These are phyloP conservation scores for Eupeodes corollae DNA, from an alignment of 1,140 invertebrate species.

Conservation along the genomic window DNA sequence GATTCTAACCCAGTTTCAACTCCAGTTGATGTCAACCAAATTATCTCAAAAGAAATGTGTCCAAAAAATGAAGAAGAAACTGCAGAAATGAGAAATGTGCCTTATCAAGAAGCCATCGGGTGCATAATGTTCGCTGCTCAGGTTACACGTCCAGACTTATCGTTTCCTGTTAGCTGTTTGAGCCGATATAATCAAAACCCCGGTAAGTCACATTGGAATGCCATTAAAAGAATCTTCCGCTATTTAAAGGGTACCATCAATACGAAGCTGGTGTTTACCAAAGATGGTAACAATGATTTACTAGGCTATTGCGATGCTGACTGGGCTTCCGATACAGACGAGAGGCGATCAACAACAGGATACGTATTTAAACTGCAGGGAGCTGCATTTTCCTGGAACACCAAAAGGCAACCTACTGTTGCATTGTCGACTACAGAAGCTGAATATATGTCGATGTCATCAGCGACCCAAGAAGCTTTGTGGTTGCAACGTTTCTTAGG, in stretches of 20 bases:
- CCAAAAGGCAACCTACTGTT: slow-evolving; percentile 2
- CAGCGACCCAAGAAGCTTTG: slow-evolving; percentile 2
- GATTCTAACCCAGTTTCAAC: slow-evolving; percentile 17
- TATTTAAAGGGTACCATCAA: slow-evolving; percentile 8
- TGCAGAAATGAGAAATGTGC: slow-evolving; percentile 16
- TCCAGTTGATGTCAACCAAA: slow-evolving; percentile 14
- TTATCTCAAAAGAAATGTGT: slow-evolving; percentile 29
- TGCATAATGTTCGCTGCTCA: slow-evolving; percentile 18
- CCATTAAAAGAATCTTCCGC: background rate
- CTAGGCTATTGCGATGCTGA: slow-evolving; percentile 2
- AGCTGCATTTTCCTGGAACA: slow-evolving; percentile 2
- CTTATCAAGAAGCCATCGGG: slow-evolving; percentile 24
- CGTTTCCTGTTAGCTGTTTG: background rate
- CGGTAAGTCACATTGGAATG: slow-evolving; percentile 1
- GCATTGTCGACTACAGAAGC: slow-evolving; percentile 4
- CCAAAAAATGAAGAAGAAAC: slow-evolving; percentile 13
- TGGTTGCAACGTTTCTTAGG: background rate
- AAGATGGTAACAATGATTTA: background rate
- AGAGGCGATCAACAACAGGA: background rate
- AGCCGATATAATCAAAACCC: slow-evolving; percentile 1
- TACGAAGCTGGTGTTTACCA: background rate
- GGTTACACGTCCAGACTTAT: slow-evolving; percentile 13
- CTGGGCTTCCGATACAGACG: background rate
- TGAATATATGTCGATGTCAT: slow-evolving; percentile 3
- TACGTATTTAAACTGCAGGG: slow-evolving; percentile 1